Evolutionary conservation across 1,140 invertebrate species (phyloP).

Genomic region (Drosophila littoralis): DNA sequence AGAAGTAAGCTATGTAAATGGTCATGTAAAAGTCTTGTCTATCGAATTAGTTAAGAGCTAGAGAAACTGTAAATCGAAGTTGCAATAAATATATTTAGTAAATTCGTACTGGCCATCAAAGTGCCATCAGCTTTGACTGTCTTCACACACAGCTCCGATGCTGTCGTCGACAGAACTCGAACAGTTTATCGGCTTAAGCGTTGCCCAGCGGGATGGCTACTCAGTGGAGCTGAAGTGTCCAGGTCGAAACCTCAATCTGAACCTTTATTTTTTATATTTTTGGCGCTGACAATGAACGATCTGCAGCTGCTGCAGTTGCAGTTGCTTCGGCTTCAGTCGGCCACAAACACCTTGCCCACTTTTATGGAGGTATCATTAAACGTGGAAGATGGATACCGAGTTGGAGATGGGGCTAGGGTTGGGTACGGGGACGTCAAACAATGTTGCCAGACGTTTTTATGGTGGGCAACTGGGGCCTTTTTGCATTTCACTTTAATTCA

Average conservation of each 20-base stretch:
- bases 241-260: conserved; percentile 9
- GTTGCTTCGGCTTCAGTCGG: conserved; percentile 11
- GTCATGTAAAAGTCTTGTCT: too few relatives aligned
- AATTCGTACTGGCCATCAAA: too few relatives aligned
- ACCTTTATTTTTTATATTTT: conserved; percentile 16
- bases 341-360: conserved; percentile 72
- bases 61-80: too few relatives aligned
- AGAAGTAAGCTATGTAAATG: too few relatives aligned
- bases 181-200: conserved; percentile 55
- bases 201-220: conserved; percentile 55
- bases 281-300: conserved; percentile 58
- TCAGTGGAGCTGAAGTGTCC: neutral
- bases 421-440: conserved; percentile 33
- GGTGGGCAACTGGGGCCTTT: conserved; percentile 42
- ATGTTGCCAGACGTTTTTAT: conserved; percentile 66
- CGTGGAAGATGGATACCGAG: conserved; percentile 14
- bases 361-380: conserved; percentile 61
- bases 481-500: conserved; percentile 80
- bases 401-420: neutral
- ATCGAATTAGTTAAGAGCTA: too few relatives aligned
- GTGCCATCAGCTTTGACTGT: too few relatives aligned
- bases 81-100: too few relatives aligned
- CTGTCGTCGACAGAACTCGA: conserved; percentile 12
- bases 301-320: conserved; percentile 53
- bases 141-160: neutral